These are phyloP conservation scores for Siderastrea radians DNA, from an alignment of 92 coral and sea anemone genomes.

Conservation along the genomic window DNA sequence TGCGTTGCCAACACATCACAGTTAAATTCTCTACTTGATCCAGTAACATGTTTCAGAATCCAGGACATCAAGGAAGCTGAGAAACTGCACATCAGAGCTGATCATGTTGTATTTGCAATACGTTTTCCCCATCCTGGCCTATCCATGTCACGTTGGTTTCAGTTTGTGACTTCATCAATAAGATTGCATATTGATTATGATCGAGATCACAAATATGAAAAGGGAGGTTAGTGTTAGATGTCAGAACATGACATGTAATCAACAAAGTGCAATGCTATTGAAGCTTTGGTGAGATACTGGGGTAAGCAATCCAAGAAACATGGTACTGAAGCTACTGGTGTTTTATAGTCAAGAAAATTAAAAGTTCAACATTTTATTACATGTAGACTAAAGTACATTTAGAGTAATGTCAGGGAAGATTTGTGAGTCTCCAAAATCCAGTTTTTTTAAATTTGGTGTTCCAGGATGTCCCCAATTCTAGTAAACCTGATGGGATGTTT, in stretches of 20 bases:
- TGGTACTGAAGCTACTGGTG: too few relatives aligned
- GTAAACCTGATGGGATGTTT: too few relatives aligned
- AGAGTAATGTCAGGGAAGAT: too few relatives aligned
- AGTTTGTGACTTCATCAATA: slow-evolving; percentile 80
- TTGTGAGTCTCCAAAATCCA: too few relatives aligned
- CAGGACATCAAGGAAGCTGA: slow-evolving; percentile 51
- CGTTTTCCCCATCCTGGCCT: slow-evolving; percentile 84
- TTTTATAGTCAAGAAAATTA: too few relatives aligned
- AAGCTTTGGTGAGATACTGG: background rate
- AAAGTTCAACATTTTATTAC: too few relatives aligned
- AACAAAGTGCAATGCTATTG: background rate
- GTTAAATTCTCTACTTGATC: slow-evolving; percentile 49
- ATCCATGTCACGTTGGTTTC: slow-evolving; percentile 87
- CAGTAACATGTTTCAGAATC: slow-evolving; percentile 56
- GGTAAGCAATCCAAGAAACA: background rate
- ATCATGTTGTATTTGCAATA: slow-evolving; percentile 82
- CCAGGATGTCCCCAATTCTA: too few relatives aligned
- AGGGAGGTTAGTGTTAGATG: slow-evolving; percentile 17
- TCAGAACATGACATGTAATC: background rate
- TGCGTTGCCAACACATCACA: slow-evolving; percentile 46
- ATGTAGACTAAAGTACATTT: too few relatives aligned
- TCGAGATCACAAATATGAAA: slow-evolving; percentile 20
- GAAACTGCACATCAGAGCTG: slow-evolving; percentile 8
- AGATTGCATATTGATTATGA: slow-evolving; percentile 64
- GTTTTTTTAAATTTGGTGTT: too few relatives aligned